Conservation (phyloP, 1,140 invertebrate species). For the Trissolcus basalis region DNA sequence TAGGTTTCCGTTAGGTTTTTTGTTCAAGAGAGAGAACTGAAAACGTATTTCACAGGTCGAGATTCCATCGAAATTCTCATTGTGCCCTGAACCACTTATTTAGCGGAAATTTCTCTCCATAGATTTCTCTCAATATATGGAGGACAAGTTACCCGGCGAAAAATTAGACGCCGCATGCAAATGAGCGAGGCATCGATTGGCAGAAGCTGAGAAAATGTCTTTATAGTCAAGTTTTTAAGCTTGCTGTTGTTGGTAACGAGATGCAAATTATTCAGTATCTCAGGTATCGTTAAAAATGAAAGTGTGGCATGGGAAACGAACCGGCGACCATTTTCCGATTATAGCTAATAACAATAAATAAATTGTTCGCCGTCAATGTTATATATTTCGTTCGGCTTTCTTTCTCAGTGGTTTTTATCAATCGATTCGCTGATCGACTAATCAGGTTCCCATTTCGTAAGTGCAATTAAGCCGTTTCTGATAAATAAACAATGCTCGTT, state of each 20-base stretch:
- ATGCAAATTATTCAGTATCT: conserved; percentile 13
- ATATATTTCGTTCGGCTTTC: too few species aligned
- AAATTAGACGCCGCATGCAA: not conserved
- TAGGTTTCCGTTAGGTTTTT: too few species aligned
- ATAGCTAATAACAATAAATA: conserved; percentile 6
- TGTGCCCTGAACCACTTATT: not conserved
- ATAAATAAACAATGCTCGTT: too few species aligned
- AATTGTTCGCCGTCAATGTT: not conserved
- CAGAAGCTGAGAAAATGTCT: conserved; percentile 4
- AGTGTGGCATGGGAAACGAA: conserved; percentile 22
- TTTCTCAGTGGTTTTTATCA: too few species aligned
- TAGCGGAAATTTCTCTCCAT: not conserved
- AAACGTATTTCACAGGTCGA: not conserved
- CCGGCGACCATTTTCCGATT: conserved; percentile 7
- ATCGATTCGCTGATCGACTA: too few species aligned
- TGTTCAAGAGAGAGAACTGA: too few species aligned
- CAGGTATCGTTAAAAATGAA: conserved; percentile 9
- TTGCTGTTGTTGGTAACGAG: not conserved
- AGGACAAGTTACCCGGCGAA: not conserved
- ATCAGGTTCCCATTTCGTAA: too few species aligned
- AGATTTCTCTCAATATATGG: conserved; percentile 1
- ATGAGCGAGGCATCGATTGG: not conserved
- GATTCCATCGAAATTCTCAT: not conserved
- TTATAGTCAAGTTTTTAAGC: conserved; percentile 2
- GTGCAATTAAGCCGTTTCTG: too few species aligned